phyloP scores from a whole-genome alignment of 2,797 vertebrate species.

The Austrolebias charrua region DNA sequence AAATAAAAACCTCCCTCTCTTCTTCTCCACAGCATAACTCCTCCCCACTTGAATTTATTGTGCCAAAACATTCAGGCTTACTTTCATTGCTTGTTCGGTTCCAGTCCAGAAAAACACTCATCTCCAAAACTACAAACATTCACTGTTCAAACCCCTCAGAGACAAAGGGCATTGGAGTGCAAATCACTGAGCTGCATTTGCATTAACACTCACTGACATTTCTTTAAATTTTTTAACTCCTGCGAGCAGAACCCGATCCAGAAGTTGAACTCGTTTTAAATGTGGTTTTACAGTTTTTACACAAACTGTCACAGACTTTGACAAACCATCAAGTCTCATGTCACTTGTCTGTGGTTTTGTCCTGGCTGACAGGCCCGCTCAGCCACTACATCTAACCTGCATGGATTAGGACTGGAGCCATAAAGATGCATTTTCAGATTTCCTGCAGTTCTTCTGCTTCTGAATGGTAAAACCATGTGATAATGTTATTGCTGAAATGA shows the following conservation, averaged over 20 bases:
- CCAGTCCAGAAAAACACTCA: too few species aligned
- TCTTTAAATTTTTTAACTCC: too few species aligned
- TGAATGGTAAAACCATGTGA: constrained; percentile 22
- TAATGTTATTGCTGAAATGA: constrained; percentile 22
- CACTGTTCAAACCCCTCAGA: too few species aligned
- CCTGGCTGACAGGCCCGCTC: constrained; percentile 51
- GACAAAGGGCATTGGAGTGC: too few species aligned
- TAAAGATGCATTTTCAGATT: constrained; percentile 50
- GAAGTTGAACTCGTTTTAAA: constrained; percentile 2
- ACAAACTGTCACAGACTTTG: constrained; percentile 21
- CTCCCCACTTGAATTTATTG: too few species aligned
- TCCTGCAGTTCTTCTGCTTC: constrained; percentile 23
- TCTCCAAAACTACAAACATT: too few species aligned
- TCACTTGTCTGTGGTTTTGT: constrained; percentile 48
- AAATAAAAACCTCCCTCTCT: too few species aligned
- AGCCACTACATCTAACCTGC: constrained; percentile 36
- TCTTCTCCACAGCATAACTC: too few species aligned
- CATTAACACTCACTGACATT: too few species aligned
- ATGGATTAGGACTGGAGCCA: constrained; percentile 37
- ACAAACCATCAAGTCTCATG: constrained; percentile 37
- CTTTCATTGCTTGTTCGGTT: too few species aligned
- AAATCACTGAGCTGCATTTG: too few species aligned
- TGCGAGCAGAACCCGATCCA: neutral
- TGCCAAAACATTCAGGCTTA: too few species aligned
- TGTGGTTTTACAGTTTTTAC: neutral